Base-by-base conservation (phyloP, 2,113 vertebrate genomes). In the Laticauda colubrina region DNA sequence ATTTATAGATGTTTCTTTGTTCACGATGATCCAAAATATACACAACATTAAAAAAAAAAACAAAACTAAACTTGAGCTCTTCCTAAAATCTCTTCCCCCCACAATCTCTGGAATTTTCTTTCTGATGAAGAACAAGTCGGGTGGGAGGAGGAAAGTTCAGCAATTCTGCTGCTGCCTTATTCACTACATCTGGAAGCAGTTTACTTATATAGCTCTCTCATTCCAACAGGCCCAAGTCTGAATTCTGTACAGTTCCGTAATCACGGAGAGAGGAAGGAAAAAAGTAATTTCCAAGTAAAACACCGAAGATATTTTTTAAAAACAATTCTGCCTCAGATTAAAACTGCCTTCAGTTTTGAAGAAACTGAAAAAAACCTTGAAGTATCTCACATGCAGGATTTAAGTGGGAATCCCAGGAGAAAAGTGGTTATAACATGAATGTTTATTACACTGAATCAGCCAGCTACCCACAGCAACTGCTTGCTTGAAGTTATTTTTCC, bases 151-250 rank as follows among this genome's bases (percentile, higher is more conserved):
- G 94, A 92, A 94, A 95, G 61, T 90, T 91, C 94, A 95, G 93
- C 95, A 94, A 43, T 87, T 93, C 87, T 93, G 93, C 29, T 90
- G 48, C 96, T 88, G 94, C 96, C 93, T 96, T 90, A 0, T 87
- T 91, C 86, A 87, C 75, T 95, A 96, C 98, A 97, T 98, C 97
- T 98, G 98, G 97, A 98, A 98, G 95, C 94, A 96, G 93, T 98
- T 98, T 97, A 39, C 75, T 20, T 59, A 88, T 89, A 95, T 90
- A 93, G 34, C 94, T 87, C 95, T 96, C 95, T 95, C 89, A 85
- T 95, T 95, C 94, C 69, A 94, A 23, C 93, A 94, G 94, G 81
- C 24, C 91, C 1, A 87, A 0, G 91, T 96, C 96, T 96, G 95
- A 92, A 87, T 93, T 96, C 93, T 87, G 55, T n/a, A 51, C 96